Evolutionary conservation across 1,140 invertebrate species (phyloP).

Genomic region (Magallana ariakensis): DNA sequence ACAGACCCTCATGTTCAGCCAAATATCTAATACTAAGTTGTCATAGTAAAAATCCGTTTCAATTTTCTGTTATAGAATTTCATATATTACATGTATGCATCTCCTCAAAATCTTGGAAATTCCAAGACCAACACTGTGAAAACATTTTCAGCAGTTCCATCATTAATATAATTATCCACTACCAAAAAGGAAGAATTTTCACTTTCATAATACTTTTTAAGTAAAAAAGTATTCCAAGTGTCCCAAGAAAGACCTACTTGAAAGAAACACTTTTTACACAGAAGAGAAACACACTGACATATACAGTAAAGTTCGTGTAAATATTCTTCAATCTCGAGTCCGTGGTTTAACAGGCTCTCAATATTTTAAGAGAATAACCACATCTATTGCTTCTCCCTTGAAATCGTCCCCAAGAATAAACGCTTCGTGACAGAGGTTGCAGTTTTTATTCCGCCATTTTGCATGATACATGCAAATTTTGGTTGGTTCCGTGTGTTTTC

Average conservation of each 20-base stretch:
- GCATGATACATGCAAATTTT: conserved; percentile 63
- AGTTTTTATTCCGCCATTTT: conserved; percentile 58
- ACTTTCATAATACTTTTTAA: neutral
- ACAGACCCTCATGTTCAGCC: too few species aligned
- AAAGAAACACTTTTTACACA: neutral
- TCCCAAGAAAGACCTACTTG: neutral
- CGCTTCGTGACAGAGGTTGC: conserved; percentile 52
- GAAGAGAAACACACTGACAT: too few species aligned
- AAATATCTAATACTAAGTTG: neutral
- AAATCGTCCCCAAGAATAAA: conserved; percentile 37
- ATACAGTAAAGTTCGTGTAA: neutral
- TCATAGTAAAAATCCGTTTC: neutral
- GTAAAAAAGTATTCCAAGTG: neutral
- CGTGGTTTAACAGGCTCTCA: neutral
- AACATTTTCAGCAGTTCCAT: too few species aligned
- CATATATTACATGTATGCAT: too few species aligned
- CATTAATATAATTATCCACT: neutral
- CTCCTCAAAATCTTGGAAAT: too few species aligned
- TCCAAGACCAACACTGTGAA: too few species aligned
- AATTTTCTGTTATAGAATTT: neutral
- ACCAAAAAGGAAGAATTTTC: neutral
- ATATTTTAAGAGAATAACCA: neutral
- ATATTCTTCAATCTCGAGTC: neutral
- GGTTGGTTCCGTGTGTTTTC: conserved; percentile 59
- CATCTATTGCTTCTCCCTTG: neutral